Evolutionary conservation across 2,113 vertebrate species (phyloP), one percentile per base, ranked within the genome.

Genomic region (Galeopterus variegatus): DNA sequence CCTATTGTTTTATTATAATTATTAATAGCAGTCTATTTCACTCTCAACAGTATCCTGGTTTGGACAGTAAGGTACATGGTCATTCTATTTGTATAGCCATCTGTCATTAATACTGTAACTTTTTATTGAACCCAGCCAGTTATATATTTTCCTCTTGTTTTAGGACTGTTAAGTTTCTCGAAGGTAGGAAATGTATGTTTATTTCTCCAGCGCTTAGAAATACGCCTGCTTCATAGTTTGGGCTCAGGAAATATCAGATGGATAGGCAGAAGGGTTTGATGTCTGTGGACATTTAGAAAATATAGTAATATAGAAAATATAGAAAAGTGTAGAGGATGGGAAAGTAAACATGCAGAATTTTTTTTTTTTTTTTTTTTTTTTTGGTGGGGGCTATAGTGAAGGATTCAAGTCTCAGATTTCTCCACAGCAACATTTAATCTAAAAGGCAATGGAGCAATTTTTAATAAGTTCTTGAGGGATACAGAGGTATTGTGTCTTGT

Each of bases 51-150:
- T 92, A 64, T 84, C 28, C 45, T 79, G 48, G 13, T 80, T 70
- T 94, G 75, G 41, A 79, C 23, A 36, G 10, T 56, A 60, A 79
- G 33, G 60, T 86, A 45, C 36, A 23, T 67, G 64, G 24, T 50
- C 24, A 52, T 33, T 94, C 56, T 89, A 2, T 52, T 11, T 92
- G 1, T 70, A 24, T 79, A 65, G 36, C 50, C n/a, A 45, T 83
- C 50, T 70, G 0, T 88, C 15, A 28, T 92, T 95, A 91, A 95
- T 80, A 65, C 54, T 92, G 15, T 23, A 90, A 69, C 41, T 70
- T 36, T 72, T 81, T 12, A 23, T 58, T 94, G 28, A 10, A 73
- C 14, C 18, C 60, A 41, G 15, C 8, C 75, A 64, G 15, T 58
- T 88, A 21, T 6, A 6, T 72, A n/a, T 83, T 94, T 83, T 54